Percentiles rank a stretch among this genome's conserved stretches.
Conservation (phyloP, 2,888 invertebrate species). For the Noctua fimbriata region DNA sequence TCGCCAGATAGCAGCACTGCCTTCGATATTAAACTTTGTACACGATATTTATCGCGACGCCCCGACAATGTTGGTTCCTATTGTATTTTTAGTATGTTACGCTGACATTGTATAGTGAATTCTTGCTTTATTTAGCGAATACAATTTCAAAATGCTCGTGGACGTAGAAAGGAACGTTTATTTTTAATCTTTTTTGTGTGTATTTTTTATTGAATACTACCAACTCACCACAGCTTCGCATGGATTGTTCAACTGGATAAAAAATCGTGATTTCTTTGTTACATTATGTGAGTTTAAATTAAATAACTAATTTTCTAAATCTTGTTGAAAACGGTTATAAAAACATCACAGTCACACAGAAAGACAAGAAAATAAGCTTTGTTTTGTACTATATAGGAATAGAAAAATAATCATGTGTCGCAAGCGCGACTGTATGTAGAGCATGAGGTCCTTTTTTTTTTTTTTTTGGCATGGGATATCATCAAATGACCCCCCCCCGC, state of each 20-base stretch:
- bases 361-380: neutral
- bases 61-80: constrained; percentile 47
- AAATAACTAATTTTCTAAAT: neutral
- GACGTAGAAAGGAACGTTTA: constrained; percentile 23
- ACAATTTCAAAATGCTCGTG: constrained; percentile 40
- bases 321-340: neutral
- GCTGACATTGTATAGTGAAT: constrained; percentile 32
- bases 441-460: no score
- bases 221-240: neutral
- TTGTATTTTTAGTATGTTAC: constrained; percentile 52
- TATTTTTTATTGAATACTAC: neutral
- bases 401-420: no score
- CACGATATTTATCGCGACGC: constrained; percentile 53
- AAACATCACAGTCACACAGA: neutral
- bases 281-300: neutral
- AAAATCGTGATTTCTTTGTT: neutral
- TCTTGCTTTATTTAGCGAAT: constrained; percentile 47
- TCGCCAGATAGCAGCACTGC: constrained; percentile 48
- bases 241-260: neutral
- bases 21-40: constrained; percentile 60
- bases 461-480: no score
- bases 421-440: no score
- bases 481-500: no score
- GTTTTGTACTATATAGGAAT: neutral
- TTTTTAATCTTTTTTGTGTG: neutral